Evolutionary conservation across 2,888 invertebrate genomes (phyloP).

Genomic region (Bruchidius siliquastri): DNA sequence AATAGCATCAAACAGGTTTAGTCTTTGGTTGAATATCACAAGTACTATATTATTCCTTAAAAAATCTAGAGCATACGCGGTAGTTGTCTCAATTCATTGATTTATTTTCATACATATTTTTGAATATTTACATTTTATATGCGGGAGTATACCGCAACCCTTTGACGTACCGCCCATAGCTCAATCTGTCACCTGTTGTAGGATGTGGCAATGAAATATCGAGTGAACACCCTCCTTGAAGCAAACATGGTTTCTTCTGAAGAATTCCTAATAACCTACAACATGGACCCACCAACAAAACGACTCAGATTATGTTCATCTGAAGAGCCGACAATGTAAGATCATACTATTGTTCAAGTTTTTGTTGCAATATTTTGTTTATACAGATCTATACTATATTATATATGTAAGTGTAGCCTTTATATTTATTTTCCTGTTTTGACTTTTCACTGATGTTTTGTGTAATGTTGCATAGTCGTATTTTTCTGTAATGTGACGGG

Average conservation of each 20-base stretch:
- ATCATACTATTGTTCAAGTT: background rate
- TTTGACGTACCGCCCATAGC: background rate
- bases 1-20: no score
- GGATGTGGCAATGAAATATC: slow-evolving; percentile 14
- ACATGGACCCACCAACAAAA: background rate
- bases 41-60: no score
- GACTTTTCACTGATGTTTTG: background rate
- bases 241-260: slow-evolving; percentile 5
- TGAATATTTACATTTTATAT: no score
- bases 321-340: background rate
- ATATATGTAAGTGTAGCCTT: background rate
- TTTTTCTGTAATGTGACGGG: background rate
- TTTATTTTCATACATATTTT: no score
- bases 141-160: no score
- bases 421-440: background rate
- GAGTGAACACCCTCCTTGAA: slow-evolving; percentile 12
- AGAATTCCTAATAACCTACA: background rate
- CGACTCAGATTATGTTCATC: slow-evolving; percentile 1
- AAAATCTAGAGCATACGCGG: no score
- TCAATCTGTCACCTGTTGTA: background rate
- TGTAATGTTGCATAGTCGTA: background rate
- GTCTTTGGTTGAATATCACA: no score
- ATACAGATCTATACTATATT: background rate
- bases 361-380: background rate
- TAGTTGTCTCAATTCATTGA: no score